phyloP scores from a whole-genome alignment of 2,888 invertebrate species.

The Zygothrica quintamaculata region DNA sequence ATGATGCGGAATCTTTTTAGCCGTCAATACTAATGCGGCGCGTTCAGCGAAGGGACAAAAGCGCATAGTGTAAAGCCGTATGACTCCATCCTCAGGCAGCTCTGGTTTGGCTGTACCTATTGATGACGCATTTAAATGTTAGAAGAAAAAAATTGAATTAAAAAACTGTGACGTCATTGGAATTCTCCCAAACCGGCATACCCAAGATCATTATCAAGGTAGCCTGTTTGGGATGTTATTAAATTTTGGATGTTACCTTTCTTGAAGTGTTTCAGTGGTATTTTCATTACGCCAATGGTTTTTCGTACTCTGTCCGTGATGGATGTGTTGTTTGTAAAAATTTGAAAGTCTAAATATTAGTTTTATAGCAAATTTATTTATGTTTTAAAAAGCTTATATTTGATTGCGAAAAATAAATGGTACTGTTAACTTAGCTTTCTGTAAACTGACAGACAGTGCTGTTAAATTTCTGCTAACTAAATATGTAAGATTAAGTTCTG shows the following conservation, averaged over 20 bases:
- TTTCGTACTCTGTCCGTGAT: conserved; percentile 3
- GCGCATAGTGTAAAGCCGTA: conserved; percentile 92
- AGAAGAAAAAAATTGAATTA: neutral
- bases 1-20: conserved; percentile 92
- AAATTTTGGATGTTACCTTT: conserved; percentile 48
- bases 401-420: conserved; percentile 2
- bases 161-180: conserved; percentile 23
- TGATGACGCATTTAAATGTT: conserved; percentile 21
- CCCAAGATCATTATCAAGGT: neutral
- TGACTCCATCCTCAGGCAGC: conserved; percentile 86
- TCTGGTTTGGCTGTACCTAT: conserved; percentile 89
- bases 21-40: conserved; percentile 90
- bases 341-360: too few species aligned
- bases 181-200: too few species aligned
- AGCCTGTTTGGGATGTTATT: conserved; percentile 37
- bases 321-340: neutral
- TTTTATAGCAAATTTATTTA: too few species aligned
- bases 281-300: conserved; percentile 45
- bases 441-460: conserved; percentile 5
- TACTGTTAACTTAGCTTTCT: neutral
- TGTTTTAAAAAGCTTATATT: conserved; percentile 24
- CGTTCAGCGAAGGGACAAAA: conserved; percentile 94
- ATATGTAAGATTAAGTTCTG: too few species aligned
- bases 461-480: conserved; percentile 23
- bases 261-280: conserved; percentile 69